phyloP scores from a whole-genome alignment of 2,797 vertebrate species.

The Stomatorhinus walkeri region DNA sequence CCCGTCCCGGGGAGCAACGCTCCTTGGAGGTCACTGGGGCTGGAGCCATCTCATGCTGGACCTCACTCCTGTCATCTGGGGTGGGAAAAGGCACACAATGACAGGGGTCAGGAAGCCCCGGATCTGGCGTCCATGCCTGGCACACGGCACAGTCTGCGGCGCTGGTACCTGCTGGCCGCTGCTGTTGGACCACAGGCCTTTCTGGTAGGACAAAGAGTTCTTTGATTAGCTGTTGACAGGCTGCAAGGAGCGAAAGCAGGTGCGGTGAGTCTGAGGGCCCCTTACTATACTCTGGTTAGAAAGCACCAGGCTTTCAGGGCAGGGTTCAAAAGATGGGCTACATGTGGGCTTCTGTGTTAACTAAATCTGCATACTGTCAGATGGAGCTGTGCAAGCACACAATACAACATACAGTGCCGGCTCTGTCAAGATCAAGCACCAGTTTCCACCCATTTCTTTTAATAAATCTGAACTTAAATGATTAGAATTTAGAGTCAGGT shows the following conservation, averaged over 20 bases:
- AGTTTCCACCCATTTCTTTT: not conserved
- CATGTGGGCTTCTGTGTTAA: not conserved
- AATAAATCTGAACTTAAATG: not conserved
- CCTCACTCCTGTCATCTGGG: slow-evolving; percentile 44
- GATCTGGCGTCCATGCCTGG: not conserved
- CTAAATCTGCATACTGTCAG: not conserved
- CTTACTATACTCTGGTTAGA: not conserved
- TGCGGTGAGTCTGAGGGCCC: slow-evolving; percentile 56
- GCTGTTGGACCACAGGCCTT: slow-evolving; percentile 65
- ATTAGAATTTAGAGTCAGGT: not conserved
- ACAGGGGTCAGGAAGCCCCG: not conserved
- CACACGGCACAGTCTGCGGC: not conserved
- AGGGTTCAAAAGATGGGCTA: not conserved
- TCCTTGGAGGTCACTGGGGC: slow-evolving; percentile 44
- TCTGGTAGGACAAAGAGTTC: slow-evolving; percentile 78
- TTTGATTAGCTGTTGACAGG: slow-evolving; percentile 77
- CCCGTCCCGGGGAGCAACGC: slow-evolving; percentile 42
- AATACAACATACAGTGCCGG: not conserved
- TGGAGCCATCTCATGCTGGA: slow-evolving; percentile 38
- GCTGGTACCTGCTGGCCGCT: slow-evolving; percentile 67
- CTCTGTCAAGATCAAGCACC: not conserved
- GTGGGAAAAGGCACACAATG: not conserved
- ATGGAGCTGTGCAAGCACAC: not conserved
- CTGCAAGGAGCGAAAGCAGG: slow-evolving; percentile 71
- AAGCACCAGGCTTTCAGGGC: not conserved